phyloP scores from a whole-genome alignment of 2,113 vertebrate species.

The Pampusana beccarii region DNA sequence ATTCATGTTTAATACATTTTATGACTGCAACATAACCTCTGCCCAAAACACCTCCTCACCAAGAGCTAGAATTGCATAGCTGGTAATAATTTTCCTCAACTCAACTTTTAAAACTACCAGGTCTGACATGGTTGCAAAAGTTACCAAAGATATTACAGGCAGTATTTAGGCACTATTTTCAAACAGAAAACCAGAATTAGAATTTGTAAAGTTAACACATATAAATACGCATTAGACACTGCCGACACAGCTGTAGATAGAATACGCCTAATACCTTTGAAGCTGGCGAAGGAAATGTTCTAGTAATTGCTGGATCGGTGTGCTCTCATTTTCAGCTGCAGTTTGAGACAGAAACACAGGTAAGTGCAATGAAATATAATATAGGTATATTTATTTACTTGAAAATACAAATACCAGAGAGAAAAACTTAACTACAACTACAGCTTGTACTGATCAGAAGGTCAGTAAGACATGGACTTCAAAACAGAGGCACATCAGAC shows the following conservation, averaged over 20 bases:
- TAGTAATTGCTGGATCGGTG: constrained; percentile 92
- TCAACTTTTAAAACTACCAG: neutral
- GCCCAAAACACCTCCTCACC: neutral
- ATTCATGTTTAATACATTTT: neutral
- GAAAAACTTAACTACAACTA: neutral
- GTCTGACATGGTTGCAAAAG: neutral
- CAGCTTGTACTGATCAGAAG: neutral
- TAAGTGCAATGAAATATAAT: neutral
- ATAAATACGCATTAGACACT: neutral
- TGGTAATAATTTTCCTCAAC: neutral
- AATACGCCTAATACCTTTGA: constrained; percentile 80
- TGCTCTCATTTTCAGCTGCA: constrained; percentile 88
- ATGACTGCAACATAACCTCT: neutral
- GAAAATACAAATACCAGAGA: neutral
- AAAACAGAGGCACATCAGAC: neutral
- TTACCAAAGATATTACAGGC: neutral
- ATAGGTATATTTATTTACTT: neutral
- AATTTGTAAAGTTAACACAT: neutral
- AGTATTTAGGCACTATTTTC: neutral
- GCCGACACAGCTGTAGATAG: neutral
- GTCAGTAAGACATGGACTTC: neutral
- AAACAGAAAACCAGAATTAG: neutral
- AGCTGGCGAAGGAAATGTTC: constrained; percentile 95
- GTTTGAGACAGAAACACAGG: neutral
- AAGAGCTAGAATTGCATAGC: neutral